Evolutionary conservation across 2,888 invertebrate species (phyloP), one percentile per base, ranked within the genome.

Genomic region (Leistus spinibarbis): DNA sequence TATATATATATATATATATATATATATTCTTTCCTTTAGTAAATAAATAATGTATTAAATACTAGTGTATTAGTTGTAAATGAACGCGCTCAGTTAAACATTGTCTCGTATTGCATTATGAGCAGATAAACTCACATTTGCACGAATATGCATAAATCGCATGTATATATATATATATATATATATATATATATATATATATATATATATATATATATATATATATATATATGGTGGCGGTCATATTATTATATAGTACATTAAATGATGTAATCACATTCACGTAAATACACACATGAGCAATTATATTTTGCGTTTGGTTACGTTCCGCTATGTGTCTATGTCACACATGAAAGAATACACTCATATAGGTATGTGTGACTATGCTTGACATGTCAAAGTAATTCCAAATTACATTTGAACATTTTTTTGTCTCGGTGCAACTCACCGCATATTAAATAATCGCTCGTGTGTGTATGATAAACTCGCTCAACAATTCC

Each of bases 381-480:
- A 54, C n/a, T 10, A 68, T 68, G 68, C 68, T 68, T 54, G 53
- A 54, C 54, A 57, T 23, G 40, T 60, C 69, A 69, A 54, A 62
- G 69, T 62, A 40, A 70, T 62, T 54, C n/a, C 40, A 69, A 70
- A 70, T 70, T 63, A 63, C 40, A 70, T 70, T 70, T 54, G 23
- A 20, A 17, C 40, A 62, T 62, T 17, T 70, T 70, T 70, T 54
- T n/a, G n/a, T 70, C 53, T 53, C 62, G 10, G 60, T n/a, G 19
- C 22, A 60, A 60, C 60, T 20, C 13, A 10, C 13, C 22, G 60
- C 20, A 60, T 60, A 60, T 60, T 3, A 22, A 20, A 60, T 60
- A 23, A 40, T 20, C 57, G 13, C 13, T 20, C 17, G 13, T 20
- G 23, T 69, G 13, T 60, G 13, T 54, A 7, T 24, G 62, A 1